Conservation (phyloP, 2,113 vertebrate species). For the Actenoides lindsayi region DNA sequence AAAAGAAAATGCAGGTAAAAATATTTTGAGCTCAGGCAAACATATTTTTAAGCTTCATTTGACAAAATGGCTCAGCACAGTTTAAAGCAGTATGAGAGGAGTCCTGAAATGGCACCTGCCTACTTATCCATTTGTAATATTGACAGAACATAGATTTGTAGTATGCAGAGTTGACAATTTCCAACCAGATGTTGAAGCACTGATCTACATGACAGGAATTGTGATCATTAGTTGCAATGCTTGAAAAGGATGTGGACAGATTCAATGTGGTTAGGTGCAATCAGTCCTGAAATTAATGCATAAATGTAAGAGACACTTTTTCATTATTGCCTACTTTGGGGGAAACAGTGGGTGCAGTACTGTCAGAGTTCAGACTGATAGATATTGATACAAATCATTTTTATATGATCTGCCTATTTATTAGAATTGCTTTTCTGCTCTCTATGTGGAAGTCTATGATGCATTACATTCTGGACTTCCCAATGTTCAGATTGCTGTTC, state of each 20-base stretch:
- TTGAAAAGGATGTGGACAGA: slow-evolving; percentile 57
- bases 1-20: background rate
- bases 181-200: slow-evolving; percentile 44
- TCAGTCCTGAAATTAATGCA: slow-evolving; percentile 71
- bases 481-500: slow-evolving; percentile 48
- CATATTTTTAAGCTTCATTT: background rate
- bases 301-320: slow-evolving; percentile 67
- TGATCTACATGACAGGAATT: slow-evolving; percentile 49
- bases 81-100: background rate
- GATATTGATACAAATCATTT: slow-evolving; percentile 73
- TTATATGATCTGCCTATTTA: slow-evolving; percentile 72
- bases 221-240: slow-evolving; percentile 55
- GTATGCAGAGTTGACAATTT: slow-evolving; percentile 67
- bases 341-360: slow-evolving; percentile 55
- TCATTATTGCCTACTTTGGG: slow-evolving; percentile 67
- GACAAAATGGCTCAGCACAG: background rate
- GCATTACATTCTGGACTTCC: slow-evolving; percentile 58
- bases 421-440: slow-evolving; percentile 71
- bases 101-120: slow-evolving; percentile 45
- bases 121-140: slow-evolving; percentile 58
- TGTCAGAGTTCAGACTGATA: slow-evolving; percentile 72
- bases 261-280: slow-evolving; percentile 64
- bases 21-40: background rate
- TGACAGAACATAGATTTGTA: slow-evolving; percentile 61
- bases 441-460: slow-evolving; percentile 49